Conservation (phyloP, 2,797 vertebrate species). For the Enteromius paludinosus region DNA sequence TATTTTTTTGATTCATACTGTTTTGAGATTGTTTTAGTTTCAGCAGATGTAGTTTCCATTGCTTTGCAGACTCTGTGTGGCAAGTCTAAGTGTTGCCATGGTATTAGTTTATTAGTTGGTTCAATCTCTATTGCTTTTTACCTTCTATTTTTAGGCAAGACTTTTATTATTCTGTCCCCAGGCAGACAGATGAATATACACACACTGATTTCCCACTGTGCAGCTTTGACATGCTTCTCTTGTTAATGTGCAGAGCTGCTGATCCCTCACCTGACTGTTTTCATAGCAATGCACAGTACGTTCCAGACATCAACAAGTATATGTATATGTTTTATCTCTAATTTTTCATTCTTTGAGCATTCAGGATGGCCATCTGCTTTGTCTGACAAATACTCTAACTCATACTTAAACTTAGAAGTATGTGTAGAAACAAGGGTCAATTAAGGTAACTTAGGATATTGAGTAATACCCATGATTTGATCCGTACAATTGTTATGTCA, state of each 20-base stretch:
- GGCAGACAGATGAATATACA: conserved; percentile 37
- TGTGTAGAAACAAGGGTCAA: neutral
- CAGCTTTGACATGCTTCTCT: conserved; percentile 33
- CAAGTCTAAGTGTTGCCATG: conserved; percentile 25
- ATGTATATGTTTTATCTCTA: neutral
- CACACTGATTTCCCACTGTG: conserved; percentile 31
- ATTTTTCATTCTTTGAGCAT: neutral
- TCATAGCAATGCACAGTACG: neutral
- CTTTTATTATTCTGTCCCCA: conserved; percentile 33
- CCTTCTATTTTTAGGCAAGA: conserved; percentile 28
- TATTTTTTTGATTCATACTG: conserved; percentile 28
- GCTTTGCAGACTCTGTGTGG: conserved; percentile 13
- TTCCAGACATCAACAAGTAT: conserved; percentile 7
- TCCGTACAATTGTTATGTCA: neutral
- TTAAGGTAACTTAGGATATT: neutral
- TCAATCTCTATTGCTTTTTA: conserved; percentile 12
- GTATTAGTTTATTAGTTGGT: conserved; percentile 28
- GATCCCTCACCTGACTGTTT: conserved; percentile 11
- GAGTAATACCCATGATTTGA: neutral
- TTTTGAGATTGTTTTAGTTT: conserved; percentile 27
- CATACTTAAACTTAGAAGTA: neutral
- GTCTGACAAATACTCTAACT: neutral
- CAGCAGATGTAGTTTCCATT: conserved; percentile 1
- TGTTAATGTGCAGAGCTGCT: conserved; percentile 14
- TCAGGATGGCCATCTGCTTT: neutral